Base-by-base conservation (phyloP, 2,797 vertebrate genomes). In the Anabacerthia variegaticeps region DNA sequence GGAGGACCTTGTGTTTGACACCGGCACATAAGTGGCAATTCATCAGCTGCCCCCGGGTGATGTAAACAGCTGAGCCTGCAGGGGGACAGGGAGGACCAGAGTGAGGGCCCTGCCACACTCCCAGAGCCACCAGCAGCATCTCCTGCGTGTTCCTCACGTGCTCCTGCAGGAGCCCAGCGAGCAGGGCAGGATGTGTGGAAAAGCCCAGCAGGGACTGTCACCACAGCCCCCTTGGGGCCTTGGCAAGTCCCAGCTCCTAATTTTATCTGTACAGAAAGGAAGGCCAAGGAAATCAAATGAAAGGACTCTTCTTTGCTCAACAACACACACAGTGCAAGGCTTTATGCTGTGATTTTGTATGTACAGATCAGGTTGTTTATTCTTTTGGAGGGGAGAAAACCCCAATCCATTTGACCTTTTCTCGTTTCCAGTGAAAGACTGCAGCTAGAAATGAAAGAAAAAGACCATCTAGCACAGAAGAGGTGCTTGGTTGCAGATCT, bases 21-120 rank as follows among this genome's bases (percentile, higher is more conserved):
- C 99, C 99, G 0, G 99, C 99, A 11, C 99, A 99, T 4, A 99
- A 98, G 97, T 99, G 99, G 95, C 99, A 99, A 96, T 99, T 99
- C 99, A 99, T 99, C 96, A 99, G 98, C 98, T 99, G 99, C 20
- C 99, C 99, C 44, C 99, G 98, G 8, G 99, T 99, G 98, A 99
- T 99, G 95, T 99, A 99, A 93, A 99, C 99, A 5, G 99, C 98
- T 4, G 99, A 99, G 93, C 99, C 99, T 99, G 96, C 10, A 17
- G 48, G 77, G 3, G 32, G 51, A 91, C 32, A 69, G 28, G 71
- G 58, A 88, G 30, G 91, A 24, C 18, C 75, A 10, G 3, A 49
- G 43, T 85, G 6, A 90, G 16, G 12, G 14, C 77, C 72, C 32
- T 4, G 44, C 2, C 13, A 65, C 6, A 6, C 56, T 30, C 49